Evolutionary conservation across 2,113 vertebrate species (phyloP).

Genomic region (Elaphurus davidianus): DNA sequence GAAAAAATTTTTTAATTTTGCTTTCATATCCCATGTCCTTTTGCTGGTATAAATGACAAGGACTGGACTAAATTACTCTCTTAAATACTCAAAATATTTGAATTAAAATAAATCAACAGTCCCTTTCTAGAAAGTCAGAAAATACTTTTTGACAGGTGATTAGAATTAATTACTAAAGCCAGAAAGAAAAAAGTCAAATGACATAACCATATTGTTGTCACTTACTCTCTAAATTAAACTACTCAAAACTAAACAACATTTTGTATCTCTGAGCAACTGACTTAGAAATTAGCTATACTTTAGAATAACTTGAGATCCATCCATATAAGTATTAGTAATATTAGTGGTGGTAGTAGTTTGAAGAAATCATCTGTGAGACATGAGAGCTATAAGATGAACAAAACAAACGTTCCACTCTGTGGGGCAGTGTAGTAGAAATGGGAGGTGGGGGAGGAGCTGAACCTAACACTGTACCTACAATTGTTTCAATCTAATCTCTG

Average conservation of each 20-base stretch:
- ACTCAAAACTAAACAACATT: constrained; percentile 71
- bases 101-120: constrained; percentile 48
- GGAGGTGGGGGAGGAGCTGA: neutral
- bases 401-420: neutral
- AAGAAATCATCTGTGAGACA: neutral
- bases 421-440: neutral
- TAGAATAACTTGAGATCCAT: constrained; percentile 31
- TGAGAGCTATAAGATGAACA: neutral
- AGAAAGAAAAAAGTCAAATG: constrained; percentile 69
- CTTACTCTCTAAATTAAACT: constrained; percentile 76
- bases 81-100: constrained; percentile 74
- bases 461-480: neutral
- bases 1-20: neutral
- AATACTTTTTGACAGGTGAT: constrained; percentile 67
- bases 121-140: constrained; percentile 67
- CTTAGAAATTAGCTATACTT: constrained; percentile 40
- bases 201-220: constrained; percentile 66
- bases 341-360: neutral
- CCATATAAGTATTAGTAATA: neutral
- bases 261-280: constrained; percentile 50
- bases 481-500: neutral
- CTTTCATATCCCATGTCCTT: neutral
- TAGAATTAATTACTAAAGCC: constrained; percentile 78
- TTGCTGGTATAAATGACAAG: constrained; percentile 66
- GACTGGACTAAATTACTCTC: constrained; percentile 77